Evolutionary conservation across 2,888 invertebrate species (phyloP).

Genomic region (Augiades crinisus): DNA sequence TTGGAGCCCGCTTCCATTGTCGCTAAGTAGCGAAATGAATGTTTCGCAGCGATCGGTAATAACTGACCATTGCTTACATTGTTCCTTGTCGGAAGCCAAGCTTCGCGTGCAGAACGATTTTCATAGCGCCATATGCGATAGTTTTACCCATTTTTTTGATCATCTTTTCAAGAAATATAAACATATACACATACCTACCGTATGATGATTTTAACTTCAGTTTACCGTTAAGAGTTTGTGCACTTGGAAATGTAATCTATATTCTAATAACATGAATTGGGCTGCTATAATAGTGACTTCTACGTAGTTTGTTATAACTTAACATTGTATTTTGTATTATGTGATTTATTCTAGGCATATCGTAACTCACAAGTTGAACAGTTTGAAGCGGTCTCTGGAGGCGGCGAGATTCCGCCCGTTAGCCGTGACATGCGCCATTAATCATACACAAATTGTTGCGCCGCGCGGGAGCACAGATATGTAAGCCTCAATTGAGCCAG

Average conservation of each 20-base stretch:
- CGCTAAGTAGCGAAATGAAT: slow-evolving; percentile 34
- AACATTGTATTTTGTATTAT: too few species aligned
- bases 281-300: too few species aligned
- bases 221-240: too few species aligned
- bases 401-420: slow-evolving; percentile 40
- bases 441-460: slow-evolving; percentile 63
- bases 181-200: too few species aligned
- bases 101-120: background rate
- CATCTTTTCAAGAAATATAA: too few species aligned
- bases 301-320: too few species aligned
- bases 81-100: slow-evolving; percentile 5
- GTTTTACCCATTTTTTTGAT: too few species aligned
- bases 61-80: slow-evolving; percentile 6
- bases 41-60: slow-evolving; percentile 25
- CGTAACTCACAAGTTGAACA: slow-evolving; percentile 42
- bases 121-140: too few species aligned
- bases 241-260: too few species aligned
- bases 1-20: slow-evolving; percentile 34
- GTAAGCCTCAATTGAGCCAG: slow-evolving; percentile 63
- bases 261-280: too few species aligned
- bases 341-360: too few species aligned
- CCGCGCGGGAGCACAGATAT: slow-evolving; percentile 41
- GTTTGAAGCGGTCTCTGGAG: slow-evolving; percentile 54
- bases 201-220: too few species aligned
- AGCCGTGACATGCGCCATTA: slow-evolving; percentile 41